Evolutionary conservation across 2,113 vertebrate species (phyloP).

Genomic region (Eclectus roratus): DNA sequence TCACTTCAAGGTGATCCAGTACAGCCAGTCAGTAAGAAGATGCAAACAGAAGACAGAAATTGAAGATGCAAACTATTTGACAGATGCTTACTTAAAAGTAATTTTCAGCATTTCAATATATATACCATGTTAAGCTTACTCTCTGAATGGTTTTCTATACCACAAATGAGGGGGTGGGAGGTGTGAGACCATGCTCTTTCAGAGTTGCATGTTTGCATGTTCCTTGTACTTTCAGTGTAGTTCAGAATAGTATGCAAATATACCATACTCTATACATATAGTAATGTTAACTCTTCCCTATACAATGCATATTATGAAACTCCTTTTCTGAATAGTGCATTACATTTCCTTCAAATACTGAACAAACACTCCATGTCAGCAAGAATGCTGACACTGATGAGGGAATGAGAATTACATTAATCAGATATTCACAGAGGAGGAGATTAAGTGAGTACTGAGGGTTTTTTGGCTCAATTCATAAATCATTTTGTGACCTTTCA

Average conservation of each 20-base stretch:
- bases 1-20: not conserved
- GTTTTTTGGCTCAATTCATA: not conserved
- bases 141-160: not conserved
- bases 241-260: not conserved
- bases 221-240: not conserved
- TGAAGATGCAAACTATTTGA: not conserved
- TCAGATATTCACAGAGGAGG: not conserved
- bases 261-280: not conserved
- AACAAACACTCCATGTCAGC: not conserved
- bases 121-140: not conserved
- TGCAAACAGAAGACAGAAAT: not conserved
- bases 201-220: not conserved
- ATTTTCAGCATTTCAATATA: not conserved
- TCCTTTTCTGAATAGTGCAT: not conserved
- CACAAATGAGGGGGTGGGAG: not conserved
- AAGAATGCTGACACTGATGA: not conserved
- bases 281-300: not conserved
- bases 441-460: not conserved
- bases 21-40: not conserved
- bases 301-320: not conserved
- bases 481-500: not conserved
- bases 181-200: not conserved
- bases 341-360: not conserved
- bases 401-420: not conserved
- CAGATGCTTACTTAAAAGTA: not conserved